Evolutionary conservation across 2,113 vertebrate genomes (phyloP).

Genomic region (Pyxicephalus adspersus): DNA sequence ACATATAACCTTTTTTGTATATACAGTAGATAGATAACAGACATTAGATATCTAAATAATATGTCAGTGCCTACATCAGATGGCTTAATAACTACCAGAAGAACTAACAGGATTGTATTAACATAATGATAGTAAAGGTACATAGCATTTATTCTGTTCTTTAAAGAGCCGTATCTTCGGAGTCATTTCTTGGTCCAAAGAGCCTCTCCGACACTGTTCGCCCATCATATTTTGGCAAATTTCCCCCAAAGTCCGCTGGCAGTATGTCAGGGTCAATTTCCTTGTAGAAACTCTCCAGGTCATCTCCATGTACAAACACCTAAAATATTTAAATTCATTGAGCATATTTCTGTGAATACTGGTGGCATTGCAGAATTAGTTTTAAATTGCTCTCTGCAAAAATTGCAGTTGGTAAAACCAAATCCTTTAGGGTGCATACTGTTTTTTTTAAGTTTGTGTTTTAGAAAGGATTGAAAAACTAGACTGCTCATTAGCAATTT

Average conservation of each 20-base stretch:
- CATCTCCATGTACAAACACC: conserved; percentile 92
- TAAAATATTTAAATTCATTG: conserved; percentile 58
- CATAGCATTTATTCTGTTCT: background rate
- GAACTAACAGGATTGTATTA: conserved; percentile 9
- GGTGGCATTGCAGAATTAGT: no score
- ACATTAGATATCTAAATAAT: background rate
- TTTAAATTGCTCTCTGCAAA: no score
- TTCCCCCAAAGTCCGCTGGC: conserved; percentile 89
- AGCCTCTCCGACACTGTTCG: conserved; percentile 80
- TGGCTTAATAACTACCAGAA: background rate
- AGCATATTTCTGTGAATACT: background rate
- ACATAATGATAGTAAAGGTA: background rate
- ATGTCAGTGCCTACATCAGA: background rate
- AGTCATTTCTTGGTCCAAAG: conserved; percentile 77
- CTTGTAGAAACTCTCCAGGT: conserved; percentile 84
- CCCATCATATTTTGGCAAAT: conserved; percentile 78
- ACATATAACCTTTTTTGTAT: no score
- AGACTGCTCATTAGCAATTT: no score
- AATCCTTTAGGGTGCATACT: no score
- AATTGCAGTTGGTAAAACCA: no score
- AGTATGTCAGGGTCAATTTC: conserved; percentile 86
- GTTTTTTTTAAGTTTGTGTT: no score
- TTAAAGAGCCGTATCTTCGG: conserved; percentile 89
- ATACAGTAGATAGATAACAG: background rate
- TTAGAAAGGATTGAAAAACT: no score